A percentile compares a stretch with the other conserved stretches of the same genome.
Evolutionary conservation across 2,113 vertebrate species (phyloP).

Genomic region (Jacana jacana): DNA sequence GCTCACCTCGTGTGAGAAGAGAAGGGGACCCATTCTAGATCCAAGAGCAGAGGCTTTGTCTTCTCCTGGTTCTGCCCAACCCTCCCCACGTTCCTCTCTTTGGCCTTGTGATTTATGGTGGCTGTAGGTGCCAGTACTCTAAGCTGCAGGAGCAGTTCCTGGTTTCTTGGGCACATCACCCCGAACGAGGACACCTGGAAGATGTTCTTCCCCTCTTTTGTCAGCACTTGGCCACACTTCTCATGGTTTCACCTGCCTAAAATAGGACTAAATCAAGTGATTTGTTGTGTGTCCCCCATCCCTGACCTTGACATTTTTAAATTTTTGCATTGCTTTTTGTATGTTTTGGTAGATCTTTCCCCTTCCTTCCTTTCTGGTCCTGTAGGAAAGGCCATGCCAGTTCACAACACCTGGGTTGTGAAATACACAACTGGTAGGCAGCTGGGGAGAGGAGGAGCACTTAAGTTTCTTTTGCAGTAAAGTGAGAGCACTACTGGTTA

Average conservation of each 20-base stretch:
- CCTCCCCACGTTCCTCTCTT: neutral
- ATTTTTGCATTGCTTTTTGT: neutral
- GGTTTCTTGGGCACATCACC: neutral
- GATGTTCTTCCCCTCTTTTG: too few relatives aligned
- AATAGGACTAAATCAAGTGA: neutral
- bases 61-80: neutral
- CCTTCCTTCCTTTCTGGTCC: neutral
- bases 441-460: too few relatives aligned
- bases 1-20: neutral
- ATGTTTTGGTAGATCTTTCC: neutral
- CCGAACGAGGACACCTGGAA: neutral
- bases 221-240: rapidly evolving
- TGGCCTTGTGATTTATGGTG: too few relatives aligned
- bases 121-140: too few relatives aligned
- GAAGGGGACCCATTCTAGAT: neutral
- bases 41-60: neutral
- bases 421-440: neutral
- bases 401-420: neutral
- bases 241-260: neutral
- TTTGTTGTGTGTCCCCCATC: too few relatives aligned
- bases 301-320: too few relatives aligned
- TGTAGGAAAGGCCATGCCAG: neutral
- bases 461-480: neutral
- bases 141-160: neutral
- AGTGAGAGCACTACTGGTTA: rapidly evolving